Percentiles rank a stretch among this genome's conserved stretches.
Evolutionary conservation across 2,888 invertebrate genomes (phyloP).

Genomic region (Cephus runcator): DNA sequence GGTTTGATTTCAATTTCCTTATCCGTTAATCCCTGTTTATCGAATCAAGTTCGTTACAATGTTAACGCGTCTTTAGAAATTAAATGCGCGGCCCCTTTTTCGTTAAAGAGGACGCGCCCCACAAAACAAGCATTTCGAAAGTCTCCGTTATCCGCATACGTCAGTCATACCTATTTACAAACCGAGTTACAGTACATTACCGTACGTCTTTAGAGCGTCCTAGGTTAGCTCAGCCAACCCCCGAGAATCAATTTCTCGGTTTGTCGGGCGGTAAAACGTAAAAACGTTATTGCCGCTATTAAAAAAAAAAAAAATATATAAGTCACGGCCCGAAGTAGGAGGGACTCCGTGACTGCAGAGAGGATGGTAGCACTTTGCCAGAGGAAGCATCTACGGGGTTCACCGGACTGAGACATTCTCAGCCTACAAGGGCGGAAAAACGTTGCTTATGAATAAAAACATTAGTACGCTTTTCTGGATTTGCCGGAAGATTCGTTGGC

Average conservation of each 20-base stretch:
- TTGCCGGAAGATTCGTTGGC: neutral
- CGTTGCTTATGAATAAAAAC: conserved; percentile 22
- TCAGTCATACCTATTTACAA: neutral
- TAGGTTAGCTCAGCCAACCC: conserved; percentile 2
- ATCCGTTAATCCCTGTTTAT: too few species aligned
- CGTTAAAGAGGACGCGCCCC: too few species aligned
- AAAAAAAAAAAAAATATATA: conserved; percentile 1
- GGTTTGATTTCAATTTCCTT: too few species aligned
- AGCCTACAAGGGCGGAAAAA: neutral
- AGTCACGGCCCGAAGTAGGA: neutral
- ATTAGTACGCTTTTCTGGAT: neutral
- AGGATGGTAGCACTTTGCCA: neutral
- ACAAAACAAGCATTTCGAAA: neutral
- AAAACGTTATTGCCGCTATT: conserved; percentile 20
- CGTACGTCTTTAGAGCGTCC: neutral
- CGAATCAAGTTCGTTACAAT: too few species aligned
- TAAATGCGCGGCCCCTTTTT: too few species aligned
- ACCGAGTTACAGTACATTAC: neutral
- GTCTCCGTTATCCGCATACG: neutral
- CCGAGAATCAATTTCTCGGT: conserved; percentile 19
- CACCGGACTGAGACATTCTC: neutral
- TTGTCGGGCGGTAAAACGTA: conserved; percentile 18
- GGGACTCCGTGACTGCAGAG: neutral
- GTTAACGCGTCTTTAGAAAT: too few species aligned
- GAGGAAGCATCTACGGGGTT: neutral